Percentiles rank a stretch among this genome's conserved stretches.
These are phyloP conservation scores for Muricea muricata DNA, from an alignment of 92 coral and sea anemone genomes.

Conservation along the genomic window DNA sequence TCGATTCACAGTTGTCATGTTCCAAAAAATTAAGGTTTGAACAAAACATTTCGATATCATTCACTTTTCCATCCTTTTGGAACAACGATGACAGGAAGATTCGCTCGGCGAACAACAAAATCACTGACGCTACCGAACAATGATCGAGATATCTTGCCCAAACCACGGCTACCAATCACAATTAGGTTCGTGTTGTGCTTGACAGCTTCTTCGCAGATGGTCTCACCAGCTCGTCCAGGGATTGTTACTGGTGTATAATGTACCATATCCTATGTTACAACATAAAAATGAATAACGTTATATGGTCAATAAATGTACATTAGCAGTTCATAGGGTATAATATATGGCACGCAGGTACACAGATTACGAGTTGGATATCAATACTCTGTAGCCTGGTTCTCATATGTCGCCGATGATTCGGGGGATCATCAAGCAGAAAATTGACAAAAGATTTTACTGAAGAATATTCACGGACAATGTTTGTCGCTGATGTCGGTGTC, in stretches of 20 bases:
- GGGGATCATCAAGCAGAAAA: too few species aligned
- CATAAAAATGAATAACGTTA: too few species aligned
- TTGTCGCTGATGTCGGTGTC: too few species aligned
- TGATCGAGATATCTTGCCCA: slow-evolving; percentile 71
- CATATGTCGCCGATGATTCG: too few species aligned
- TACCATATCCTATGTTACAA: slow-evolving; percentile 35
- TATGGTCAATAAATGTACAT: too few species aligned
- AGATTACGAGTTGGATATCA: too few species aligned
- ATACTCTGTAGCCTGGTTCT: too few species aligned
- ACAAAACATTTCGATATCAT: background rate
- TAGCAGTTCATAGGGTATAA: too few species aligned
- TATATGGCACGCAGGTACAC: too few species aligned
- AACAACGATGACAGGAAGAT: slow-evolving; percentile 70
- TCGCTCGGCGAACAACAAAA: slow-evolving; percentile 72
- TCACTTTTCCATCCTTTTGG: slow-evolving; percentile 45
- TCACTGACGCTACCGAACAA: slow-evolving; percentile 85
- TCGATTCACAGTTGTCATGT: too few species aligned
- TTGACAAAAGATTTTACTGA: too few species aligned
- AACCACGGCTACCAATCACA: slow-evolving; percentile 77
- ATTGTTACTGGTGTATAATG: slow-evolving; percentile 31
- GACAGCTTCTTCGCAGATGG: slow-evolving; percentile 52
- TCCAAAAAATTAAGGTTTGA: background rate
- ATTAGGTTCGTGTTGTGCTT: slow-evolving; percentile 61
- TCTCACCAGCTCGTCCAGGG: slow-evolving; percentile 52
- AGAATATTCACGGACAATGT: too few species aligned